Base-by-base conservation (phyloP, 2,888 invertebrate species). In the Amorpha juglandis region DNA sequence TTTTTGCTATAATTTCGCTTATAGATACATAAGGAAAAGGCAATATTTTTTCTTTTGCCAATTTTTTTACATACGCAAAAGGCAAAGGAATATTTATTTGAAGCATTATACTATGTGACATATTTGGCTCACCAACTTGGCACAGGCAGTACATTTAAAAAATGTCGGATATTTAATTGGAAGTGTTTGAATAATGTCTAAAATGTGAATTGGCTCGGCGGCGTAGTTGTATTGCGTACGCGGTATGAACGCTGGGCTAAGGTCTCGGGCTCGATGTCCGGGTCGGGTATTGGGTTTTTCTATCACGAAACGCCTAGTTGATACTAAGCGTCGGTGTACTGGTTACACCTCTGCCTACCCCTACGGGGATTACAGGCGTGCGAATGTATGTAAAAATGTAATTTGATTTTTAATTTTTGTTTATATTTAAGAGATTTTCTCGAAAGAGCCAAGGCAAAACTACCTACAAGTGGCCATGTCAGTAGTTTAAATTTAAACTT, bases 371-470 rank as follows among this genome's bases (percentile, higher is more conserved):
- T n/a, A n/a, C n/a, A n/a, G n/a, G n/a, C n/a, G n/a, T n/a, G n/a
- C n/a, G n/a, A n/a, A n/a, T n/a, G n/a, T n/a, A n/a, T n/a, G n/a
- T n/a, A n/a, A 16, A 48, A 19, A 19, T 19, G 50, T 19, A 8
- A 50, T 19, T 48, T 50, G 8, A 48, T 19, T 50, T 50, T 14
- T 27, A 27, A 33, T 27, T 27, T 27, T 27, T 3, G 9, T 52
- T 33, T 52, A 27, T 52, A 16, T 58, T 42, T 38, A 7, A 42
- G 6, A 58, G 16, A 42, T 58, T 42, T 58, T 42, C 19, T 19
- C 58, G 42, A 42, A 21, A 58, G 42, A 38, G 19, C 35, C 58
- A 58, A 58, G 42, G 58, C 19, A 58, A 58, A 42, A 58, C 16
- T 8, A 38, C 42, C 16, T 19, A 42, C 6, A 19, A 58, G 58